A percentile compares a stretch with the other conserved stretches of the same genome.
phyloP scores from a whole-genome alignment of 2,797 vertebrate species.

The Hipposideros larvatus region DNA sequence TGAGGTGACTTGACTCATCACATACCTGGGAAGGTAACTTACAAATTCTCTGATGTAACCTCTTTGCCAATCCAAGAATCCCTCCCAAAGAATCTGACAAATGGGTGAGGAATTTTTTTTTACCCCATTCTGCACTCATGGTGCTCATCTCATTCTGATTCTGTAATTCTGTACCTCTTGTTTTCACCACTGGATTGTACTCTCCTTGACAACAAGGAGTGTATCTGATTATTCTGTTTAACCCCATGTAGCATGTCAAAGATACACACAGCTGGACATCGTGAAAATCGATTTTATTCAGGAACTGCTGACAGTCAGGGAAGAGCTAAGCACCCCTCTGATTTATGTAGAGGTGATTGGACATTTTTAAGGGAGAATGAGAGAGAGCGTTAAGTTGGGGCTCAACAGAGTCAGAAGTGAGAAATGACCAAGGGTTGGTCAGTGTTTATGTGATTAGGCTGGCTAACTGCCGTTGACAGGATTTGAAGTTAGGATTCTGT shows the following conservation, averaged over 20 bases:
- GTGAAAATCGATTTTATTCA: neutral
- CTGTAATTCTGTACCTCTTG: neutral
- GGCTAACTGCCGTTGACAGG: neutral
- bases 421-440: too few relatives aligned
- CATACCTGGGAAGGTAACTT: neutral
- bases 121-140: rapidly evolving
- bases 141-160: neutral
- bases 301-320: neutral
- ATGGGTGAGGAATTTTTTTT: neutral
- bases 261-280: neutral
- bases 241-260: neutral
- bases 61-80: neutral
- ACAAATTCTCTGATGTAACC: neutral
- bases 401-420: neutral
- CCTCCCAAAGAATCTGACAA: neutral
- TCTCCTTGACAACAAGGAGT: neutral
- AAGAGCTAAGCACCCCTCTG: neutral
- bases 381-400: rapidly evolving
- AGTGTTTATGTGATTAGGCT: too few relatives aligned
- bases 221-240: constrained; percentile 18
- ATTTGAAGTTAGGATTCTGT: neutral
- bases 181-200: neutral
- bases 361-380: neutral
- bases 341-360: neutral
- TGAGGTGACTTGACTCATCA: neutral